Base-by-base conservation (phyloP, 1,140 invertebrate species). In the Drosophila suzukii region DNA sequence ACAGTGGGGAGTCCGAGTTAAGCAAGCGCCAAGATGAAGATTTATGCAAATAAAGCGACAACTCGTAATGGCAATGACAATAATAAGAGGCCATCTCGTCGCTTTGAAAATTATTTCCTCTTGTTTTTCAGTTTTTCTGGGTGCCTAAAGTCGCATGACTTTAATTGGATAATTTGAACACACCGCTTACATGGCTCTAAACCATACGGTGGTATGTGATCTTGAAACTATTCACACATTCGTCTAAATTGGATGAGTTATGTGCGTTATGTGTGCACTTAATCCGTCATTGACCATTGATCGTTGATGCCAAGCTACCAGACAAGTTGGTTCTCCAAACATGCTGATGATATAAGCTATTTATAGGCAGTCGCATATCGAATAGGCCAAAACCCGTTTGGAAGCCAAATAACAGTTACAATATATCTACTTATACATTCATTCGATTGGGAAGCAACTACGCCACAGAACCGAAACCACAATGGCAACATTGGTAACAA, bases 101-200 rank as follows among this genome's bases (percentile, higher is more conserved):
- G 53, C 15, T 34, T 51, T 34, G 27, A 50, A 59, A 51, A 67
- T 41, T 43, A 59, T 60, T 77, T 58, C 71, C 61, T 77, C 56
- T 49, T 55, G 41, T 47, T 44, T 49, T 46, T 46, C 10, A 17
- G 13, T 15, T 43, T 41, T 34, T 36, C 57, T 44, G 10, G 46
- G 56, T 34, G 41, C 51, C 41, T 46, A 43, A 51, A 27, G 66
- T 60, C 57, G 53, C 55, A 46, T 63, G 74, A 76, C 54, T 81
- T 83, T 88, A 88, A 88, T 88, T 89, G 83, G 80, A 88, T 88
- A 88, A 89, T 80, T 90, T 75, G 56, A 81, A 58, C 63, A 61
- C 63, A 68, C 17, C 50, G 65, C 70, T 76, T 59, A 78, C 66
- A 65, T 44, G 30, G 27, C 27, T 5, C 3, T 27, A 27, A 27